Percentiles rank a stretch among this genome's conserved stretches.
phyloP scores from a whole-genome alignment of 2,888 invertebrate species.

The Aphidius colemani region DNA sequence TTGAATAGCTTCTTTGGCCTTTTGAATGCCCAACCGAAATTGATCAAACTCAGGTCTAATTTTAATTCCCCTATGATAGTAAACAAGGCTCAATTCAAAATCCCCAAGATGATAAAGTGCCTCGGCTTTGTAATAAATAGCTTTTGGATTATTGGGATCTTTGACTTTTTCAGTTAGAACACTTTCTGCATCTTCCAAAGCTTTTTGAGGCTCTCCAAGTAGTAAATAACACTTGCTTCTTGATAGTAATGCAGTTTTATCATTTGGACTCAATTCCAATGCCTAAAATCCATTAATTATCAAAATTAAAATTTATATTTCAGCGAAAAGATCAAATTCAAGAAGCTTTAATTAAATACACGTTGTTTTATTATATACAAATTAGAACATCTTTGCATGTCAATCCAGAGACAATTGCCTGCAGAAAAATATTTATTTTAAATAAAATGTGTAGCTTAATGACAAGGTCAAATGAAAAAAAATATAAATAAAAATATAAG shows the following conservation, averaged over 20 bases:
- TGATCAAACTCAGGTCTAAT: conserved; percentile 82
- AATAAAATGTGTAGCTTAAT: too few relatives aligned
- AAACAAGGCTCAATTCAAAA: conserved; percentile 91
- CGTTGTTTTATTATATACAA: too few relatives aligned
- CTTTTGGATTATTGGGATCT: conserved; percentile 74
- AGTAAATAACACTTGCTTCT: conserved; percentile 88
- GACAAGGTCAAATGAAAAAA: too few relatives aligned
- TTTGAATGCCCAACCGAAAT: conserved; percentile 82
- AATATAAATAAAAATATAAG: too few relatives aligned
- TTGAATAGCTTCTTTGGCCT: conserved; percentile 92
- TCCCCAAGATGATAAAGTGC: conserved; percentile 89
- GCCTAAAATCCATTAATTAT: conserved; percentile 76
- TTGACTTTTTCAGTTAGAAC: conserved; percentile 68
- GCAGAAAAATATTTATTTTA: too few relatives aligned
- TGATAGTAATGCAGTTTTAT: conserved; percentile 84
- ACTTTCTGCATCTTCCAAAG: conserved; percentile 82
- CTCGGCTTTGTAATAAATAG: conserved; percentile 89
- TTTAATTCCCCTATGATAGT: conserved; percentile 84
- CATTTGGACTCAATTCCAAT: conserved; percentile 80
- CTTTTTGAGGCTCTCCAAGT: conserved; percentile 81
- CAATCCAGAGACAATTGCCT: too few relatives aligned
- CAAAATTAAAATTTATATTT: too few relatives aligned
- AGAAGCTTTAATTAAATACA: too few relatives aligned
- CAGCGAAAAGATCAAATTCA: too few relatives aligned
- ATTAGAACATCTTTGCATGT: too few relatives aligned